Conservation (phyloP, 2,113 vertebrate genomes). For the Elephas maximus region DNA sequence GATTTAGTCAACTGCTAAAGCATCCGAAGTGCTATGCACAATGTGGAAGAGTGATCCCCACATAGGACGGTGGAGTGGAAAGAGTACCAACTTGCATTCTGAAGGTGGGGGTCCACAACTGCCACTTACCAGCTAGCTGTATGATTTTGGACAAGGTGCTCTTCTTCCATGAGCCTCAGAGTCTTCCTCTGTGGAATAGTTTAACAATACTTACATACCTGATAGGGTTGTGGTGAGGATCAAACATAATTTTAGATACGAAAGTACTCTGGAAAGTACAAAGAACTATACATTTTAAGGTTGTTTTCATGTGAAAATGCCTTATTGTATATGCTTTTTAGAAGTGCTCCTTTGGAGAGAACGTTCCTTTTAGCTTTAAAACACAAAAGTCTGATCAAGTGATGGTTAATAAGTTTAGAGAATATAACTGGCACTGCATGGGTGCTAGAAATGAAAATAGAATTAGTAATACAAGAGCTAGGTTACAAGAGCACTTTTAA, state of each 20-base stretch:
- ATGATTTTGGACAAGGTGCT: background rate
- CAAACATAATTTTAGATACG: constrained; percentile 41
- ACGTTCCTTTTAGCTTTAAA: constrained; percentile 58
- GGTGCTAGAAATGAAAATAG: constrained; percentile 12
- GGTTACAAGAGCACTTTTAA: constrained; percentile 41
- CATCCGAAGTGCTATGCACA: background rate
- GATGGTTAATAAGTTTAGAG: constrained; percentile 30
- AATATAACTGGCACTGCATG: background rate
- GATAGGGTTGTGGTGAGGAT: background rate
- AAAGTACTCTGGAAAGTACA: background rate
- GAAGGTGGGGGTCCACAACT: background rate
- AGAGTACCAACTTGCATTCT: background rate
- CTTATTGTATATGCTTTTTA: constrained; percentile 1
- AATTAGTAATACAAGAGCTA: constrained; percentile 34
- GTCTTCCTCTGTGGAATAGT: background rate
- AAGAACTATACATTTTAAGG: constrained; percentile 25
- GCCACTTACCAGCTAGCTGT: background rate
- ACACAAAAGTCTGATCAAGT: constrained; percentile 34
- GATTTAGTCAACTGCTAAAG: background rate
- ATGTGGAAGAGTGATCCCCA: background rate
- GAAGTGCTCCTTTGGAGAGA: constrained; percentile 39
- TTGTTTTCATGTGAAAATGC: constrained; percentile 31
- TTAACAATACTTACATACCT: background rate
- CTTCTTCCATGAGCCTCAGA: background rate
- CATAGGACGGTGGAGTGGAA: background rate